Percentiles rank a stretch among this genome's conserved stretches.
Evolutionary conservation across 2,113 vertebrate genomes (phyloP).

Genomic region (Tympanuchus pallidicinctus): DNA sequence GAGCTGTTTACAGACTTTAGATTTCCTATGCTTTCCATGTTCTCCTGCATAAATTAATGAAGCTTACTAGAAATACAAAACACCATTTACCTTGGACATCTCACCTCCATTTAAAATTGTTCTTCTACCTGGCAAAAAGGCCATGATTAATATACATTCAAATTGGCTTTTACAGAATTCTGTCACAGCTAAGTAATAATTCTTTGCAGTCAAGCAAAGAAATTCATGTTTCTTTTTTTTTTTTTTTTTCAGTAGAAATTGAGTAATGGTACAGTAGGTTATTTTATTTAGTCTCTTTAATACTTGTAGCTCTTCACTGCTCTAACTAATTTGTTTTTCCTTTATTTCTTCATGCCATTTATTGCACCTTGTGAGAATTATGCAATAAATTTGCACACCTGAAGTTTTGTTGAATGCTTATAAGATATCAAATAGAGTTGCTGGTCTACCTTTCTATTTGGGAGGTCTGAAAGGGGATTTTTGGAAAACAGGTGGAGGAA

Average conservation of each 20-base stretch:
- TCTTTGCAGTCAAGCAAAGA: background rate
- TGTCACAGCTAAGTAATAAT: constrained; percentile 26
- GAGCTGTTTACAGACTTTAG: background rate
- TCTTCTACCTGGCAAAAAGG: constrained; percentile 1
- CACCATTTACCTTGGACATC: background rate
- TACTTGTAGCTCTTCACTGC: background rate
- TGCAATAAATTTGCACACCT: background rate
- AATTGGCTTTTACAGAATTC: background rate
- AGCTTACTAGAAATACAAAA: background rate
- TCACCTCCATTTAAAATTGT: constrained; percentile 10
- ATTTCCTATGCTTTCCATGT: background rate
- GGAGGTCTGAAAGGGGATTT: background rate
- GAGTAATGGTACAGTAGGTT: background rate
- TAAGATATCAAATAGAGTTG: background rate
- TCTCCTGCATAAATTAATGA: background rate
- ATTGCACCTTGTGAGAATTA: background rate
- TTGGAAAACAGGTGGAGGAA: background rate
- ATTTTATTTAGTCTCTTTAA: background rate
- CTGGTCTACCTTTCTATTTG: background rate
- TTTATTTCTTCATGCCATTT: constrained; percentile 20
- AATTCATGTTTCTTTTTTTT: background rate
- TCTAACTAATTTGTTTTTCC: background rate
- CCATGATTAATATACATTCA: constrained; percentile 35
- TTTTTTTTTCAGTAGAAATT: background rate
- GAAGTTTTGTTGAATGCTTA: background rate